phyloP scores from a whole-genome alignment of 1,140 invertebrate genomes.

The Pygmarrhopalites habei region DNA sequence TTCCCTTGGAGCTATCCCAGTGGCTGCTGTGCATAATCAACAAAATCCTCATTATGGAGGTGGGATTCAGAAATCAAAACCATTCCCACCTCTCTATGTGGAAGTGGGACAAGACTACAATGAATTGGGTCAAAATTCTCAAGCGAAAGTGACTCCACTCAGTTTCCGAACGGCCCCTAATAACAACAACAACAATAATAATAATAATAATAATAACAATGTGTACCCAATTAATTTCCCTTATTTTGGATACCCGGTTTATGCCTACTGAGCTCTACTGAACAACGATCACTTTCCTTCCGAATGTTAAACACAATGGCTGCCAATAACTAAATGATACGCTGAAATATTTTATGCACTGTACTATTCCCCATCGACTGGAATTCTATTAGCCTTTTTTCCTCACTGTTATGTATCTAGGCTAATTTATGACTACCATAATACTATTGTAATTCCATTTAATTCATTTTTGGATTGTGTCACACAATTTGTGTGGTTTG shows the following conservation, averaged over 20 bases:
- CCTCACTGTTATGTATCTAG: too few relatives aligned
- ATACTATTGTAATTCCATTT: too few relatives aligned
- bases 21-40: conserved; percentile 33
- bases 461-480: too few relatives aligned
- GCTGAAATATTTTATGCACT: too few relatives aligned
- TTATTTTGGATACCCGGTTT: not conserved
- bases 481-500: too few relatives aligned
- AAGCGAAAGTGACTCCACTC: not conserved
- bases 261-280: not conserved
- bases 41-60: conserved; percentile 20
- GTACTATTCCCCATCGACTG: too few relatives aligned
- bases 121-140: not conserved
- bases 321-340: too few relatives aligned
- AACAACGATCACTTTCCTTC: too few relatives aligned
- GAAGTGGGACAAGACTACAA: conserved; percentile 16
- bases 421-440: too few relatives aligned
- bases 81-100: conserved; percentile 19
- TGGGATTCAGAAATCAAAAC: not conserved
- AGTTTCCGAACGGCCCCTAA: not conserved
- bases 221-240: not conserved
- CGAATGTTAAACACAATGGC: too few relatives aligned
- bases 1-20: conserved; percentile 38
- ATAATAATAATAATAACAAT: not conserved
- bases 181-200: not conserved
- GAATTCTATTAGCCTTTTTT: too few relatives aligned